These are phyloP conservation scores for Scomber colias DNA, from an alignment of 2,113 vertebrate species.

Conservation along the genomic window DNA sequence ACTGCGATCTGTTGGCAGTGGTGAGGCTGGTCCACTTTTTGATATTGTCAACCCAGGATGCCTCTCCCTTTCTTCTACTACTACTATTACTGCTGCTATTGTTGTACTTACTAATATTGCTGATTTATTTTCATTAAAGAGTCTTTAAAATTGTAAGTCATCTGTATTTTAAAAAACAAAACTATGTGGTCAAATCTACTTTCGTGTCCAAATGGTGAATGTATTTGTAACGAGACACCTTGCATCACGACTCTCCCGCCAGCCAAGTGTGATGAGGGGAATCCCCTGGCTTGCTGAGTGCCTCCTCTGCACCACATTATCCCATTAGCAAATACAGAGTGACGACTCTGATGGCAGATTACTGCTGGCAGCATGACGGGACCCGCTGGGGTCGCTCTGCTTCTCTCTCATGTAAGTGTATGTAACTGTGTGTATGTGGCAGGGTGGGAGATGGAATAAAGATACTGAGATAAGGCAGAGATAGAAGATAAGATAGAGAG, in stretches of 20 bases:
- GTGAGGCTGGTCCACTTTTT: no score
- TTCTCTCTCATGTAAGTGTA: conserved; percentile 14
- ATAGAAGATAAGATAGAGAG: background rate
- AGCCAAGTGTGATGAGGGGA: conserved; percentile 62
- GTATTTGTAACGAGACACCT: conserved; percentile 13
- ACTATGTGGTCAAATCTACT: background rate
- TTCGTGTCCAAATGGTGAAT: conserved; percentile 6
- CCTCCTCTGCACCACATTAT: conserved; percentile 73
- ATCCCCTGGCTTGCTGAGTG: conserved; percentile 72
- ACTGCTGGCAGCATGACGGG: conserved; percentile 60
- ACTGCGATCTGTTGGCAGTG: background rate
- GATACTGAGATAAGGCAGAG: background rate
- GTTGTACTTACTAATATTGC: no score
- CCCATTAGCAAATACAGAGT: conserved; percentile 72
- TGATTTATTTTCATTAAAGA: background rate
- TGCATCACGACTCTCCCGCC: conserved; percentile 54
- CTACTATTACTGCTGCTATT: background rate
- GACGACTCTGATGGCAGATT: conserved; percentile 69
- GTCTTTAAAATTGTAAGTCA: no score
- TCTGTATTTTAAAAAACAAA: no score
- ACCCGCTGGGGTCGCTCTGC: conserved; percentile 41
- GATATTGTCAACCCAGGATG: no score
- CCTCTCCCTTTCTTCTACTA: background rate
- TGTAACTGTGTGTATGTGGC: conserved; percentile 13
- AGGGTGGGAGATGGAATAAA: conserved; percentile 33